phyloP scores from a whole-genome alignment of 2,113 vertebrate genomes.

The Atlantisia rogersi region DNA sequence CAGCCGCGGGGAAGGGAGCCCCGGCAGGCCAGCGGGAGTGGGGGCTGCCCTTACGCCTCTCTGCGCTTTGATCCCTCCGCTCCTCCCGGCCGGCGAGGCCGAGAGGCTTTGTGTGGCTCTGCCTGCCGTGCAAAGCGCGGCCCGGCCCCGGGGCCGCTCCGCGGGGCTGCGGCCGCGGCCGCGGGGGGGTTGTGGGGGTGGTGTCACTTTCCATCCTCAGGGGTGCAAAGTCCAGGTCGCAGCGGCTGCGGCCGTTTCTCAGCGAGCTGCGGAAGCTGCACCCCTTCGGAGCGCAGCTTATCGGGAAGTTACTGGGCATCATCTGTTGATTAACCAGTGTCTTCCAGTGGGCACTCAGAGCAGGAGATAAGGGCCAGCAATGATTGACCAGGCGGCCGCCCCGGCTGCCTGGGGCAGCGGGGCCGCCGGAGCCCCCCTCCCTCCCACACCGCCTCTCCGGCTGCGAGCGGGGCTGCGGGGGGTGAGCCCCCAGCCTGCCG shows the following conservation, averaged over 20 bases:
- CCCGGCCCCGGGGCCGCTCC: background rate
- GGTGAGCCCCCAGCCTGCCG: background rate
- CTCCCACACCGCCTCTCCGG: background rate
- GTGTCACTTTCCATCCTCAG: background rate
- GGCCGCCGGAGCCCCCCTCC: too few relatives aligned
- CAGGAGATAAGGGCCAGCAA: slow-evolving; percentile 21
- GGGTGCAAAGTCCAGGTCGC: slow-evolving; percentile 15
- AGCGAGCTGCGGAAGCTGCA: slow-evolving; percentile 6
- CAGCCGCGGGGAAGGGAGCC: background rate
- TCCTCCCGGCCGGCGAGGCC: background rate
- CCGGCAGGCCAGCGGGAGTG: background rate
- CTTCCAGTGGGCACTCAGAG: slow-evolving; percentile 26
- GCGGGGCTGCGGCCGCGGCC: background rate
- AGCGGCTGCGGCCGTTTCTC: background rate
- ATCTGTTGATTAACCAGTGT: slow-evolving; percentile 48
- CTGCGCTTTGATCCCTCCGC: background rate
- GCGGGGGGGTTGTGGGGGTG: accelerated
- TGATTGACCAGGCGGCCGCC: background rate
- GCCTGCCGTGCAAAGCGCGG: background rate
- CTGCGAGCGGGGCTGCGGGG: background rate
- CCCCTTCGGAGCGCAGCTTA: background rate
- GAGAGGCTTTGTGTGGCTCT: background rate
- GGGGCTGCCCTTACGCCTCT: background rate
- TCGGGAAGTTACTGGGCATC: slow-evolving; percentile 42
- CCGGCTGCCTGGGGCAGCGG: background rate